These are phyloP conservation scores for Climacteris rufus DNA, from an alignment of 2,113 vertebrate genomes.

Conservation along the genomic window DNA sequence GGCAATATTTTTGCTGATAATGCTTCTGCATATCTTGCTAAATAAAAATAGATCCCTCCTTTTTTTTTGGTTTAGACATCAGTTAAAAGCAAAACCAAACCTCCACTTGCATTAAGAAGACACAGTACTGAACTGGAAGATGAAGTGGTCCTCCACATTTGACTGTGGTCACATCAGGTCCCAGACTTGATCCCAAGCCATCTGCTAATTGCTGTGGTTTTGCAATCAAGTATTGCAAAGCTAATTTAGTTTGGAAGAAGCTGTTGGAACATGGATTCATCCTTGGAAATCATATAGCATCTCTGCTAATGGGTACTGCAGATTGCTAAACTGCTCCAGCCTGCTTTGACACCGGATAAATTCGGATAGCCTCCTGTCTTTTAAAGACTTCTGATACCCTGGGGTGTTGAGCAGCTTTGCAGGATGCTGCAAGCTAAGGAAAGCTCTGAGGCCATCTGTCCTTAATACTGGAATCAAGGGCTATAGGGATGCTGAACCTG, in stretches of 20 bases:
- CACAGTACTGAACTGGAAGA: background rate
- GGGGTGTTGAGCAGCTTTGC: background rate
- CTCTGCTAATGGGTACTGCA: slow-evolving; percentile 15
- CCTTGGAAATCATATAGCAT: background rate
- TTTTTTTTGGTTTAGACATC: background rate
- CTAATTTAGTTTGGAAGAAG: slow-evolving; percentile 45
- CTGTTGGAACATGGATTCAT: slow-evolving; percentile 11
- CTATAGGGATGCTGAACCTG: background rate
- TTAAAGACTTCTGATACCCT: background rate
- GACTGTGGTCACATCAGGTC: background rate
- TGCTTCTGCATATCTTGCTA: background rate
- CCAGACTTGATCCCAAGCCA: slow-evolving; percentile 38
- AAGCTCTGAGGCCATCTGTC: background rate
- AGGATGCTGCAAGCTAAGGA: background rate
- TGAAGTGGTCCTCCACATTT: background rate
- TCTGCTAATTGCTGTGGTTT: slow-evolving; percentile 39
- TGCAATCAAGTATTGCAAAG: slow-evolving; percentile 22
- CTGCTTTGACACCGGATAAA: background rate
- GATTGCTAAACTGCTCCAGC: background rate
- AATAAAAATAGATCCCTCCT: slow-evolving; percentile 36
- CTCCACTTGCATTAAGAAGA: background rate
- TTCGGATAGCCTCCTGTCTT: background rate
- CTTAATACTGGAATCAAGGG: background rate
- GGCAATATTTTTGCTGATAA: slow-evolving; percentile 57
- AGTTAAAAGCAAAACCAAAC: slow-evolving; percentile 16